Base-by-base conservation (phyloP, 2,113 vertebrate genomes). In the Oncorhynchus kisutch region DNA sequence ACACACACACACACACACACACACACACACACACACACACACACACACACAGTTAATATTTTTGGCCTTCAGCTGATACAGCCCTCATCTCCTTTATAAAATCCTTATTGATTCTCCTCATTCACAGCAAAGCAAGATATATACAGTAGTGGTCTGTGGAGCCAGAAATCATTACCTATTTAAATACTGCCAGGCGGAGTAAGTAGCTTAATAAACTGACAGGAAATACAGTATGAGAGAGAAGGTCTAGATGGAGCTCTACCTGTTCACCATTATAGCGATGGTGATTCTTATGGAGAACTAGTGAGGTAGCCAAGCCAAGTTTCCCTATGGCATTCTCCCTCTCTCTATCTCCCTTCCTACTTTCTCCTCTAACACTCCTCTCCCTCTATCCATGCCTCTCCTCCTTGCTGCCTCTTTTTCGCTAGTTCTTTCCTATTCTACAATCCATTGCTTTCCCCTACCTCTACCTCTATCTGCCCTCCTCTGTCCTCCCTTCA, bases 371-470 rank as follows among this genome's bases (percentile, higher is more conserved):
- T 27, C 13, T 31, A 25, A 64, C 20, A 22, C 20, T 27, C 65
- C 65, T 69, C 67, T 59, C 31, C 39, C 29, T 75, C 77, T 64
- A 72, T 73, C 81, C 22, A 16, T 73, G 31, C 74, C 25, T 45
- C 59, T 20, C 14, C 29, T 45, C 20, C 25, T 31, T 24, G 0
- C 25, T 27, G 9, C 22, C 22, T 9, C 62, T 24, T 12, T n/a
- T 11, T n/a, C 3, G 18, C n/a, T 11, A 45, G 5, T 76, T 75
- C 22, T 54, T 64, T n/a, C 29, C 16, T 20, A 34, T 69, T 16
- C 20, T 45, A 39, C 2, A 11, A 22, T 64, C 22, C 22, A 39
- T 39, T 9, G 29, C 29, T 8, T 39, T 39, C 7, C 62, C 22
- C 62, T n/a, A 5, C 11, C 2, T 45, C 29, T 20, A 39, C 20